Conservation (phyloP, 1,140 invertebrate species). For the Galleria mellonella region DNA sequence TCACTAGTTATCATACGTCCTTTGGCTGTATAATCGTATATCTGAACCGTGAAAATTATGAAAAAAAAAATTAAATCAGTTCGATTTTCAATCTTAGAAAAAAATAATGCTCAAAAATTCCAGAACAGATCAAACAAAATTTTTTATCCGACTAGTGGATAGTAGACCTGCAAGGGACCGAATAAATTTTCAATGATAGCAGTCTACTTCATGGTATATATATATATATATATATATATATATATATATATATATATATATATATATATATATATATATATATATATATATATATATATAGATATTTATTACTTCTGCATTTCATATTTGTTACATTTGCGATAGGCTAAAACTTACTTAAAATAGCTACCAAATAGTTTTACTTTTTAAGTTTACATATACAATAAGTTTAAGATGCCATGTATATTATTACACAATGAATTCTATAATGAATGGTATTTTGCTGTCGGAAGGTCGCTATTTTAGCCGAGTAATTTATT, state of each 20-base stretch:
- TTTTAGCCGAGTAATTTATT: too few relatives aligned
- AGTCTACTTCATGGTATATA: slow-evolving; percentile 31
- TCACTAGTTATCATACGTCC: too few relatives aligned
- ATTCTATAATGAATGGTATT: slow-evolving; percentile 24
- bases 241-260: too few relatives aligned
- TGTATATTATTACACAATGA: slow-evolving; percentile 47
- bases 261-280: too few relatives aligned
- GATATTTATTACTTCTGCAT: slow-evolving; percentile 39
- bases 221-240: too few relatives aligned
- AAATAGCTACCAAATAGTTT: slow-evolving; percentile 68
- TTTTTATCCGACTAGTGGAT: slow-evolving; percentile 35
- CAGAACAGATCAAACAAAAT: slow-evolving; percentile 7
- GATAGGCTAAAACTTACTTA: slow-evolving; percentile 61
- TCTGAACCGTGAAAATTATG: too few relatives aligned
- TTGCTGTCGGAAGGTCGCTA: slow-evolving; percentile 13
- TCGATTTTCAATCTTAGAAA: not conserved
- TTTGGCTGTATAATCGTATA: too few relatives aligned
- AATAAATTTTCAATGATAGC: slow-evolving; percentile 26
- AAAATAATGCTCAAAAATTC: not conserved
- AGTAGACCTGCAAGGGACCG: slow-evolving; percentile 25
- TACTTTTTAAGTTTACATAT: slow-evolving; percentile 57
- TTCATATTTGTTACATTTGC: slow-evolving; percentile 29
- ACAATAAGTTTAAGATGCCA: slow-evolving; percentile 63
- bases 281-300: slow-evolving; percentile 26
- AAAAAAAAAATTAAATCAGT: too few relatives aligned